Percentiles rank a stretch among this genome's conserved stretches.
phyloP scores from a whole-genome alignment of 2,888 invertebrate species.

The Falcaria lacertinaria region DNA sequence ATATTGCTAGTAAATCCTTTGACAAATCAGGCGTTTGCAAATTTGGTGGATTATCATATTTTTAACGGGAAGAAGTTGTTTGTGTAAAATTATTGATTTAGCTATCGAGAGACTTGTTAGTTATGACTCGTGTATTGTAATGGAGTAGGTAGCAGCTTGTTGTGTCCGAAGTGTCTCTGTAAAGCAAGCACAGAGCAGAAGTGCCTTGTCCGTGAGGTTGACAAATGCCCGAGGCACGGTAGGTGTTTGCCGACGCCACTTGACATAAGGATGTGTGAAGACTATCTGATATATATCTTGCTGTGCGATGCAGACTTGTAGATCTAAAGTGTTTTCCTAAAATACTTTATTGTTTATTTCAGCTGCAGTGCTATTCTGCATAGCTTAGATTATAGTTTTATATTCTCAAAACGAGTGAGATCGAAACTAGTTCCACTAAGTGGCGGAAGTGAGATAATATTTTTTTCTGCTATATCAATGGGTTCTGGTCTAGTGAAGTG shows the following conservation, averaged over 20 bases:
- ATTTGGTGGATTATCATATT: conserved; percentile 26
- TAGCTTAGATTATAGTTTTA: too few relatives aligned
- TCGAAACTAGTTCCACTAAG: too few relatives aligned
- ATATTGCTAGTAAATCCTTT: conserved; percentile 56
- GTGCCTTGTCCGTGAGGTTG: conserved; percentile 56
- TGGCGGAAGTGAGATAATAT: too few relatives aligned
- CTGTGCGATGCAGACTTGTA: conserved; percentile 7
- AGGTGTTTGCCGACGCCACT: conserved; percentile 54
- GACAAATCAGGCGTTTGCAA: conserved; percentile 41
- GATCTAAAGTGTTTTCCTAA: too few relatives aligned
- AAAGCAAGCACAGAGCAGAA: conserved; percentile 16
- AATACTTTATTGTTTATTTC: too few relatives aligned
- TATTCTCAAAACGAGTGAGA: too few relatives aligned
- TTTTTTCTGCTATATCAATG: too few relatives aligned
- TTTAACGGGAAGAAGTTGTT: conserved; percentile 9
- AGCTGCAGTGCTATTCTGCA: too few relatives aligned
- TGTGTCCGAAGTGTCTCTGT: conserved; percentile 24
- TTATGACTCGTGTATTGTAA: conserved; percentile 22
- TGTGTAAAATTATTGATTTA: conserved; percentile 25
- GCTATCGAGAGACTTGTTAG: conserved; percentile 17
- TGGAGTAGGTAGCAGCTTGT: conserved; percentile 30
- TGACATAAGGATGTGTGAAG: conserved; percentile 32
- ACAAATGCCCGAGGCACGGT: conserved; percentile 52
- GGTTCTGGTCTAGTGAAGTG: too few relatives aligned
- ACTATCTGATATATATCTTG: conserved; percentile 25